Evolutionary conservation across 2,113 vertebrate genomes (phyloP).

Genomic region (Anguilla japonica): DNA sequence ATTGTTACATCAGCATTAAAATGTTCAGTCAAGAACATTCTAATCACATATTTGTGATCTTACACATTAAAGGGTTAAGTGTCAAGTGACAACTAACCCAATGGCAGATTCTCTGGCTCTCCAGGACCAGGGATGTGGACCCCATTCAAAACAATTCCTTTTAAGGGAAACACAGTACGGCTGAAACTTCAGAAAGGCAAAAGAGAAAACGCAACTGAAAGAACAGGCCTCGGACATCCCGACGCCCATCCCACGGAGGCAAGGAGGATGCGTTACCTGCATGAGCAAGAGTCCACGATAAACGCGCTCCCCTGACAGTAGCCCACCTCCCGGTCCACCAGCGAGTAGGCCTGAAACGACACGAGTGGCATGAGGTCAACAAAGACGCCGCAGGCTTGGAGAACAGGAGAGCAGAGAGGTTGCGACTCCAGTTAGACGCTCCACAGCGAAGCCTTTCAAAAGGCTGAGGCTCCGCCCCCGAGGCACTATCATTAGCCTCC

Average conservation of each 20-base stretch:
- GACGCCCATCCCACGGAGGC: neutral
- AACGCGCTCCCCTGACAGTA: conserved; percentile 99
- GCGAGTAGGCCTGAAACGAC: conserved; percentile 87
- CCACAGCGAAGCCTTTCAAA: neutral
- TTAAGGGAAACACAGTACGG: neutral
- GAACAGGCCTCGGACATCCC: neutral
- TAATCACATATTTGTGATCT: no score
- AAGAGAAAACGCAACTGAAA: neutral
- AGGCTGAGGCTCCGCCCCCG: neutral
- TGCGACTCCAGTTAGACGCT: neutral
- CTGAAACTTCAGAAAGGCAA: neutral
- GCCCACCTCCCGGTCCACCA: conserved; percentile 97
- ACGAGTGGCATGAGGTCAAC: conserved; percentile 34
- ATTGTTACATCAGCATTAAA: no score
- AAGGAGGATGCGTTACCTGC: conserved; percentile 78
- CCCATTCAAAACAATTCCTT: neutral
- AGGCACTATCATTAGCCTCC: no score
- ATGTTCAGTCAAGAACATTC: no score
- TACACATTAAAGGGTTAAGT: no score
- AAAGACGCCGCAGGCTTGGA: neutral
- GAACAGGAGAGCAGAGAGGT: no score
- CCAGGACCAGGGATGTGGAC: neutral
- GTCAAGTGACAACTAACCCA: no score
- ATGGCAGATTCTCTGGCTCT: no score
- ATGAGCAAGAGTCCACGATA: conserved; percentile 95